Conservation (phyloP, 2,113 vertebrate genomes). For the Emydura subglobosa region DNA sequence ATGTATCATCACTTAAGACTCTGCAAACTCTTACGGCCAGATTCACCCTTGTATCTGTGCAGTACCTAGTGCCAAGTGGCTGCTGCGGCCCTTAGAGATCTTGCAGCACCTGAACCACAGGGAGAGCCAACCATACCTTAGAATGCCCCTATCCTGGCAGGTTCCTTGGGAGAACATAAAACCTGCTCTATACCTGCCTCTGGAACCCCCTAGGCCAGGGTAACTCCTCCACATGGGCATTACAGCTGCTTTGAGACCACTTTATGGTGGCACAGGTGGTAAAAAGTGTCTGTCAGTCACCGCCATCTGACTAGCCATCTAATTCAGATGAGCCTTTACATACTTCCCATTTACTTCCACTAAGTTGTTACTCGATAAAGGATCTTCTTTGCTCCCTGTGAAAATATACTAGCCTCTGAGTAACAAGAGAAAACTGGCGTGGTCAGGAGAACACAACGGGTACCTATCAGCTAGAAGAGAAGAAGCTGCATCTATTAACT, state of each 20-base stretch:
- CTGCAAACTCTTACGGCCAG: accelerated
- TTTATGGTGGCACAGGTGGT: neutral
- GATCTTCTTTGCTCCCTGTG: neutral
- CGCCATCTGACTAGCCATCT: neutral
- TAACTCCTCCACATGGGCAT: neutral
- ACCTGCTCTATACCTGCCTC: neutral
- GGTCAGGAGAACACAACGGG: neutral
- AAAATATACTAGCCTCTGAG: neutral
- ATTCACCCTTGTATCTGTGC: too few relatives aligned
- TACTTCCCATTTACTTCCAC: neutral
- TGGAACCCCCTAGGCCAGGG: neutral
- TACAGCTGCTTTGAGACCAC: neutral
- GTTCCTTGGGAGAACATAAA: neutral
- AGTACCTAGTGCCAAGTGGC: neutral
- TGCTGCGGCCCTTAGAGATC: neutral
- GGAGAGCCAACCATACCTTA: neutral
- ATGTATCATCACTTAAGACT: neutral
- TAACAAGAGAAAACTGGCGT: accelerated
- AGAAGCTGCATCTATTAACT: too few relatives aligned
- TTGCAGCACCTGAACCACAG: neutral
- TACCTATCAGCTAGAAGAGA: neutral
- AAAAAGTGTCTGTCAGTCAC: neutral
- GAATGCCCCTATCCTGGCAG: neutral
- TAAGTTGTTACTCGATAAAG: accelerated
- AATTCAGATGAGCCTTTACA: neutral